Conservation (phyloP, 2,797 vertebrate species). For the Pelochelys cantorii region DNA sequence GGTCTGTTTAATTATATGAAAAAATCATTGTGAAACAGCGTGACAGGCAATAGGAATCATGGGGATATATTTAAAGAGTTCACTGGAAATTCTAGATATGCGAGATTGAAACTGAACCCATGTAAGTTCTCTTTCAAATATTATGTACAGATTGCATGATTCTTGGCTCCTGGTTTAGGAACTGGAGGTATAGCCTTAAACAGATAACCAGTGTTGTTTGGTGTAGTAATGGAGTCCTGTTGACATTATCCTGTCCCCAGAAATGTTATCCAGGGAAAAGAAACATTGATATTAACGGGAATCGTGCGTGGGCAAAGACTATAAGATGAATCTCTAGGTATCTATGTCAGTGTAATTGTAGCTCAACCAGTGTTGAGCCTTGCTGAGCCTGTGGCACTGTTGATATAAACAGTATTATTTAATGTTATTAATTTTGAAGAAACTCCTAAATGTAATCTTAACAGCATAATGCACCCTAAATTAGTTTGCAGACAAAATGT, state of each 20-base stretch:
- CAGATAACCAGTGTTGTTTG: background rate
- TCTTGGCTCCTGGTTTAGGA: background rate
- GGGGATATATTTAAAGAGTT: background rate
- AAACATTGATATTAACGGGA: background rate
- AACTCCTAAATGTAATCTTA: constrained; percentile 28
- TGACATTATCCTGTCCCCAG: background rate
- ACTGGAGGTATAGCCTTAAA: accelerated
- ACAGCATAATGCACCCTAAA: constrained; percentile 44
- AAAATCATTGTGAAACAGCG: background rate
- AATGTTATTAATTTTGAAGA: constrained; percentile 66
- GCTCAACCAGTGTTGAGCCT: background rate
- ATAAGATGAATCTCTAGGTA: background rate
- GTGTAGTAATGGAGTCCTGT: accelerated
- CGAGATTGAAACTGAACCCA: background rate
- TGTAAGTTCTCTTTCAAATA: background rate
- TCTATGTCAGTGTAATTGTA: background rate
- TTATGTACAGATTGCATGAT: background rate
- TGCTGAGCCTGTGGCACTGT: constrained; percentile 9
- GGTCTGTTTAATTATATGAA: background rate
- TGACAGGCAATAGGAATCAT: background rate
- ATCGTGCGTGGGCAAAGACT: constrained; percentile 8
- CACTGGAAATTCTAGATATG: background rate
- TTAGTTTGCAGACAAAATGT: constrained; percentile 41
- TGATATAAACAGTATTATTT: constrained; percentile 54
- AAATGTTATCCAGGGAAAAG: constrained; percentile 14